Evolutionary conservation across 2,888 invertebrate species (phyloP), one percentile per base, ranked within the genome.

Genomic region (Chironomus riparius): DNA sequence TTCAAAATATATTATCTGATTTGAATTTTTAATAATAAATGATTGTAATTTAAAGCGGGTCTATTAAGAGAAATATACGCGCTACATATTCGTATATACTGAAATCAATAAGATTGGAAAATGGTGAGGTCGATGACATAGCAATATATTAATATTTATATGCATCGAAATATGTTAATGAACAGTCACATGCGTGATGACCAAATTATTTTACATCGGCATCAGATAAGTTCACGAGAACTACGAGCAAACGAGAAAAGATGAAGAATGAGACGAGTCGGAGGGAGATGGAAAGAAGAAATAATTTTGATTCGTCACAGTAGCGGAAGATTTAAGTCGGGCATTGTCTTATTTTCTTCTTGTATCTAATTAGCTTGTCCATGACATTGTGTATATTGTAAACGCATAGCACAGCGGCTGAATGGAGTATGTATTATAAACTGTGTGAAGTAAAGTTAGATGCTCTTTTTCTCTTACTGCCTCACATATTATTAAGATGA

Each of bases 1-100:
- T 28, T 28, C 56, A 47, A 21, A 47, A 68, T 47, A 77, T 47
- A 71, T n/a, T 24, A 73, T 78, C 12, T 61, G 76, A 72, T 73
- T 77, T 68, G 68, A 70, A 65, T 70, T 70, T 62, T 48, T 28
- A 71, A 61, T 62, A 72, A 72, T 38, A 38, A 38, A 38, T 38
- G 38, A 38, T 38, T 38, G 38, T 38, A n/a, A 5, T 56, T 56
- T 5, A 56, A 56, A 56, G 56, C 56, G 18, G 56, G 56, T 18
- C 56, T 56, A 56, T 56, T 56, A 56, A 50, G 22, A 28, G n/a
- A n/a, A n/a, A n/a, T n/a, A n/a, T n/a, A n/a, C n/a, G n/a, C n/a
- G 18, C n/a, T 56, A 56, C 38, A 38, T 38, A 10, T 38, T 38
- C 10, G 56, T 15, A 71, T n/a, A n/a, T 70, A 47, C 38, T 38